A percentile compares a stretch with the other conserved stretches of the same genome.
phyloP scores from a whole-genome alignment of 53 echinoderm and acorn worm species.

The Pentamera pediparva region DNA sequence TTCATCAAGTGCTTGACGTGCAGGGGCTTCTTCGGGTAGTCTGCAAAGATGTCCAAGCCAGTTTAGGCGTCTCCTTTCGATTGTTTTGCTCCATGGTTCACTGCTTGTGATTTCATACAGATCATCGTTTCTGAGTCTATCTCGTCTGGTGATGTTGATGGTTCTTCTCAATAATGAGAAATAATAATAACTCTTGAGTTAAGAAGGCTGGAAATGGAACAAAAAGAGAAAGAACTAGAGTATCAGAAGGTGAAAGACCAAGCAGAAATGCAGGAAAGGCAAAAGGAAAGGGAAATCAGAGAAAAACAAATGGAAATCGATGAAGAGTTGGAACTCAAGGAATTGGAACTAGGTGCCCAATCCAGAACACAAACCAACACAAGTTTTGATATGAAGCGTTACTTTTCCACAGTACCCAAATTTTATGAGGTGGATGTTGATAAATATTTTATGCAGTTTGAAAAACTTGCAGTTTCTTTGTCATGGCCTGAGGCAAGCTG shows the following conservation, averaged over 20 bases:
- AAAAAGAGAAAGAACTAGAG: slow-evolving; percentile 23
- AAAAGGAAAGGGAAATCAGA: no score
- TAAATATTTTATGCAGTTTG: slow-evolving; percentile 42
- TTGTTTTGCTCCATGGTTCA: no score
- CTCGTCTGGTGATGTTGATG: no score
- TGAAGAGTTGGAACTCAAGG: background rate
- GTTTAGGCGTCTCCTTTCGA: no score
- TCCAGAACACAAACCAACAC: background rate
- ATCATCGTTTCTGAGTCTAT: no score
- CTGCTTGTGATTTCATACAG: no score
- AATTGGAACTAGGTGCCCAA: slow-evolving; percentile 4
- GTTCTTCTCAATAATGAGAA: background rate
- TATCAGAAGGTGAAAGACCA: slow-evolving; percentile 6
- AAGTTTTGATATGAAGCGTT: background rate
- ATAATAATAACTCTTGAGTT: background rate
- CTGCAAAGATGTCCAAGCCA: no score
- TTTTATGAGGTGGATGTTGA: slow-evolving; percentile 44
- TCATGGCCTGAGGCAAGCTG: slow-evolving; percentile 44
- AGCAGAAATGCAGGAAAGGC: background rate
- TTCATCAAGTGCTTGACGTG: no score
- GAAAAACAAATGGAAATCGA: background rate
- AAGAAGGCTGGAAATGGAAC: background rate
- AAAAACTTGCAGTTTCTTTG: slow-evolving; percentile 39
- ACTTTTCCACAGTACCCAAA: slow-evolving; percentile 31
- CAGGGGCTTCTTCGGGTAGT: no score